Evolutionary conservation across 2,113 vertebrate species (phyloP), one percentile per base, ranked within the genome.

Genomic region (Otocyon megalotis): DNA sequence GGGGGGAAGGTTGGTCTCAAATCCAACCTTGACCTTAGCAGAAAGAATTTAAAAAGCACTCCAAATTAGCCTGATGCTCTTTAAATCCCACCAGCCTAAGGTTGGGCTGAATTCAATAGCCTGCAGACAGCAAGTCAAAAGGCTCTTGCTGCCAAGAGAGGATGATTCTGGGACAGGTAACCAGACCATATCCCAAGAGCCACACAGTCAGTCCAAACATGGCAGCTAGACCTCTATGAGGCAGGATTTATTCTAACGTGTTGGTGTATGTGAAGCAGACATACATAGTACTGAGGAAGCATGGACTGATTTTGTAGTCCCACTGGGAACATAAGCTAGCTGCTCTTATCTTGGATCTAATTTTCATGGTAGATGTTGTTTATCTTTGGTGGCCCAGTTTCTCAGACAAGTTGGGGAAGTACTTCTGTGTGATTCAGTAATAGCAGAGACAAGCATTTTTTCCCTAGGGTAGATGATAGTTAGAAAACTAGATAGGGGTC

Each of bases 331-430:
- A 98, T 71, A 98, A 97, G 81, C 50, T 50, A 53, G 58, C 63
- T 63, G 50, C 50, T 98, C 98, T 98, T 98, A 97, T 98, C 98
- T 98, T 97, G 93, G 98, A 95, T 97, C 97, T 96, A 97, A 97
- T 98, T 98, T 98, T 98, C 98, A 98, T 96, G 97, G 98, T 98
- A 98, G 98, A 98, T 98, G 80, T 97, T 98, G 97, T 98, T 98
- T 97, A 96, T 97, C 96, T 98, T 98, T 96, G 97, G 97, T 94
- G 97, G 98, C 97, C 98, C 97, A 98, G 98, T 98, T 99, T 96
- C 98, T 99, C 99, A 99, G 98, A 99, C 98, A 99, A 99, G 99
- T 98, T 98, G 98, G 98, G 96, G 98, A 99, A 99, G 99, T 99
- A 99, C 99, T 99, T 99, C 98, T 96, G 91, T 93, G 93, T 13